phyloP scores from a whole-genome alignment of 1,140 invertebrate genomes.

The Hestina assimilis region DNA sequence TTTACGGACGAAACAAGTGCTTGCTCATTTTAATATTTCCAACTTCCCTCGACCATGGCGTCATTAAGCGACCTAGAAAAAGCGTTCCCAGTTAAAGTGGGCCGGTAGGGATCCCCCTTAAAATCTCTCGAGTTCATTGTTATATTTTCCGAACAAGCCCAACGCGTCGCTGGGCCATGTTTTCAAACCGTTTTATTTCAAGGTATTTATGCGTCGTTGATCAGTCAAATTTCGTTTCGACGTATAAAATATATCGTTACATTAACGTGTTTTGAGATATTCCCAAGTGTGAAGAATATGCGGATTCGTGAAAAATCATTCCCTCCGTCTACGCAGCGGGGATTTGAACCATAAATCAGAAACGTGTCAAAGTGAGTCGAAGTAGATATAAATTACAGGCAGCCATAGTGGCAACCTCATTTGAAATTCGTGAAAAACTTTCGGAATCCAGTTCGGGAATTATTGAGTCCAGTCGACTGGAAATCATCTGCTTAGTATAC shows the following conservation, averaged over 20 bases:
- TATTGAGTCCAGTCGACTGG: slow-evolving; percentile 7
- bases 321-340: slow-evolving; percentile 38
- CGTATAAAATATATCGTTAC: slow-evolving; percentile 3
- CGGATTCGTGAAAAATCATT: slow-evolving; percentile 30
- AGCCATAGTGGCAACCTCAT: slow-evolving; percentile 26
- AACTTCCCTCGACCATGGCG: slow-evolving; percentile 52
- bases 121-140: slow-evolving; percentile 62
- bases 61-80: slow-evolving; percentile 57
- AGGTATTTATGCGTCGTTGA: slow-evolving; percentile 47
- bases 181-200: slow-evolving; percentile 41
- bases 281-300: slow-evolving; percentile 9
- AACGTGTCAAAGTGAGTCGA: slow-evolving; percentile 50
- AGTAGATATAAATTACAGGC: slow-evolving; percentile 53
- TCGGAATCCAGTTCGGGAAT: background rate
- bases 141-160: slow-evolving; percentile 50
- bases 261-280: slow-evolving; percentile 3
- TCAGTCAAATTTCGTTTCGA: slow-evolving; percentile 32
- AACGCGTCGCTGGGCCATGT: slow-evolving; percentile 41
- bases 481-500: slow-evolving; percentile 5
- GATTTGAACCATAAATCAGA: slow-evolving; percentile 50
- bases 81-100: slow-evolving; percentile 42
- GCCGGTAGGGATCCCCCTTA: slow-evolving; percentile 48
- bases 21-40: slow-evolving; percentile 72
- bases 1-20: slow-evolving; percentile 65
- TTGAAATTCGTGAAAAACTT: slow-evolving; percentile 38